A percentile compares a stretch with the other conserved stretches of the same genome.
These are phyloP conservation scores for Latheticus oryzae DNA, from an alignment of 2,888 invertebrate species.

Conservation along the genomic window DNA sequence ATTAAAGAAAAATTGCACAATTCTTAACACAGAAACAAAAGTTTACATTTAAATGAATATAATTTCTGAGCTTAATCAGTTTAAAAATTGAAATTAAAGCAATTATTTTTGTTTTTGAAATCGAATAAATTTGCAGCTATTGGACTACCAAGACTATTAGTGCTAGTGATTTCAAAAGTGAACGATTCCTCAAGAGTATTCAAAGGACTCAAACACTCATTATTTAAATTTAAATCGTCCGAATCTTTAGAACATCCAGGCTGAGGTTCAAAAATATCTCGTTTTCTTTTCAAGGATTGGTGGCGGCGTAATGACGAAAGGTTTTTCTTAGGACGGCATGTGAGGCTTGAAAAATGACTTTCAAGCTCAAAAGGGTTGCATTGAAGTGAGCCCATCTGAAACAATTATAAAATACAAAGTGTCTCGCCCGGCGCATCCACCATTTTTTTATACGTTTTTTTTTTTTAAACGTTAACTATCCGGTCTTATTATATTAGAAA, in stretches of 20 bases:
- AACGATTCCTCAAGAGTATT: slow-evolving; percentile 33
- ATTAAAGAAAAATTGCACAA: too few species aligned
- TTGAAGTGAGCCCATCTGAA: slow-evolving; percentile 5
- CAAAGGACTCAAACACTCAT: too few species aligned
- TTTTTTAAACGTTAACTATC: not conserved
- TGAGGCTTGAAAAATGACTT: slow-evolving; percentile 33
- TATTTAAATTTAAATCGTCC: slow-evolving; percentile 20
- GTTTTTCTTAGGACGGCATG: slow-evolving; percentile 38
- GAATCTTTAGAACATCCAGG: slow-evolving; percentile 16
- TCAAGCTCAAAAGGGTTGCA: slow-evolving; percentile 32
- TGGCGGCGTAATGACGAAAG: slow-evolving; percentile 3
- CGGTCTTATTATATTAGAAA: too few species aligned
- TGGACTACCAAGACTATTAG: not conserved
- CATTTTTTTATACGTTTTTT: slow-evolving; percentile 1
- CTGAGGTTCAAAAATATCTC: slow-evolving; percentile 26
- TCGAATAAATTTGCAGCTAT: slow-evolving; percentile 37
- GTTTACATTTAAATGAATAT: too few species aligned
- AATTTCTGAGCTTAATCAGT: too few species aligned
- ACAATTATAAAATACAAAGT: not conserved
- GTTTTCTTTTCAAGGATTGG: slow-evolving; percentile 23
- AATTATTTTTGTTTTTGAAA: slow-evolving; percentile 31
- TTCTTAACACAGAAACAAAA: too few species aligned
- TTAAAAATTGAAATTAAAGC: slow-evolving; percentile 32
- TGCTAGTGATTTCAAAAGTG: slow-evolving; percentile 37
- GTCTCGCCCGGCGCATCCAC: not conserved